Conservation (phyloP, 2,797 vertebrate genomes). For the Brotula barbata region DNA sequence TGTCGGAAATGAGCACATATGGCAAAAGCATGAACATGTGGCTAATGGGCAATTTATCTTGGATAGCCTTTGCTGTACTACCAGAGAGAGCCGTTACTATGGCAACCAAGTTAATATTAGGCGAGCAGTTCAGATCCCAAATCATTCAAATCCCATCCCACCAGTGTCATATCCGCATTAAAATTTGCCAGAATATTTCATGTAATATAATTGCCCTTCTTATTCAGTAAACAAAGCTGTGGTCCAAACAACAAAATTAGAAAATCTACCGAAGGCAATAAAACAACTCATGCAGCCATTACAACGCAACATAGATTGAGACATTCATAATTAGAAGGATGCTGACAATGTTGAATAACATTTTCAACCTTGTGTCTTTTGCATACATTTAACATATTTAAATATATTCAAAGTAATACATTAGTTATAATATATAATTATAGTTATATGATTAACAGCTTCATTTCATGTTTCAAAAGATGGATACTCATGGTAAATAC, state of each 20-base stretch:
- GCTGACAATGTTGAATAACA: too few species aligned
- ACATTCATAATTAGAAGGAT: too few species aligned
- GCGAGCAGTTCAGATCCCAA: constrained; percentile 32
- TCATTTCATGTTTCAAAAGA: not conserved
- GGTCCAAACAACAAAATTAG: not conserved
- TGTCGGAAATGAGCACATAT: constrained; percentile 65
- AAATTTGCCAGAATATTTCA: constrained; percentile 9
- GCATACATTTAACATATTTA: too few species aligned
- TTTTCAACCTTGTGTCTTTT: too few species aligned
- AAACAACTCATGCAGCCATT: not conserved
- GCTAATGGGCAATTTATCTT: constrained; percentile 74
- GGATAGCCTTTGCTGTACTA: constrained; percentile 49
- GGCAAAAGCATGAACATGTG: constrained; percentile 74
- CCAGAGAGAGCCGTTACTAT: constrained; percentile 55
- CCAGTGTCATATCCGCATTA: constrained; percentile 33
- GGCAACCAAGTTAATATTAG: constrained; percentile 53
- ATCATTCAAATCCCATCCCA: constrained; percentile 40
- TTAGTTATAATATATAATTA: too few species aligned
- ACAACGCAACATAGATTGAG: not conserved
- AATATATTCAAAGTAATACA: too few species aligned
- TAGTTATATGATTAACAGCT: not conserved
- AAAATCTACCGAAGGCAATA: constrained; percentile 4
- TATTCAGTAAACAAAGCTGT: too few species aligned
- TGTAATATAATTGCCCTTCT: too few species aligned
- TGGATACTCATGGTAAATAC: not conserved